These are phyloP conservation scores for Leptinotarsa rubiginosa DNA, from an alignment of 2,888 invertebrate species.

Conservation along the genomic window DNA sequence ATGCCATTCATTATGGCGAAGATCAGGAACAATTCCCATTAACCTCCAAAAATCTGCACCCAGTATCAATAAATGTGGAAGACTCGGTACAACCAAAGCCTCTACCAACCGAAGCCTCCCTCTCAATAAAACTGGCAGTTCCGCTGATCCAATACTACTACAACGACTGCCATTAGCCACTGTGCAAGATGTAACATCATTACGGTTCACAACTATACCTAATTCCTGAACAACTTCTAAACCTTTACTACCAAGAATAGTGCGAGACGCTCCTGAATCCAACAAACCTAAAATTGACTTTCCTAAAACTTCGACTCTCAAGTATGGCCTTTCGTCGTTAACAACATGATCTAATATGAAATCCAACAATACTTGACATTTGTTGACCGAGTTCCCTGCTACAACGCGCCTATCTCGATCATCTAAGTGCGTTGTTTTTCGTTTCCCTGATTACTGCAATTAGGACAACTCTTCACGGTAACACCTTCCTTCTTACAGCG, in stretches of 20 bases:
- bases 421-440: not conserved
- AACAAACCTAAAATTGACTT: conserved; percentile 1
- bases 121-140: conserved; percentile 34
- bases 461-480: conserved; percentile 17
- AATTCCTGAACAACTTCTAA: not conserved
- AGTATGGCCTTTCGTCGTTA: not conserved
- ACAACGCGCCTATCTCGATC: not conserved
- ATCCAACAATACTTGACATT: not conserved
- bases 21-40: conserved; percentile 42
- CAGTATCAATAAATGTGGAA: conserved; percentile 38
- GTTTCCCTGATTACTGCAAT: conserved; percentile 8
- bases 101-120: conserved; percentile 35
- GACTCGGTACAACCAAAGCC: conserved; percentile 37
- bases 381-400: conserved; percentile 6
- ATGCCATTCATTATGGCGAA: conserved; percentile 42
- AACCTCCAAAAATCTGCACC: conserved; percentile 42
- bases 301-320: conserved; percentile 3
- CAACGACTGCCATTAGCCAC: conserved; percentile 44
- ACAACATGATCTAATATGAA: not conserved
- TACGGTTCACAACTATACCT: not conserved
- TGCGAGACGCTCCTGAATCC: conserved; percentile 1
- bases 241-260: not conserved
- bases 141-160: conserved; percentile 29
- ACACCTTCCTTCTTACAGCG: conserved; percentile 18
- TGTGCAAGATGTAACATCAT: not conserved